Evolutionary conservation across 2,888 invertebrate genomes (phyloP).

Genomic region (Archaeoteleia sp.): DNA sequence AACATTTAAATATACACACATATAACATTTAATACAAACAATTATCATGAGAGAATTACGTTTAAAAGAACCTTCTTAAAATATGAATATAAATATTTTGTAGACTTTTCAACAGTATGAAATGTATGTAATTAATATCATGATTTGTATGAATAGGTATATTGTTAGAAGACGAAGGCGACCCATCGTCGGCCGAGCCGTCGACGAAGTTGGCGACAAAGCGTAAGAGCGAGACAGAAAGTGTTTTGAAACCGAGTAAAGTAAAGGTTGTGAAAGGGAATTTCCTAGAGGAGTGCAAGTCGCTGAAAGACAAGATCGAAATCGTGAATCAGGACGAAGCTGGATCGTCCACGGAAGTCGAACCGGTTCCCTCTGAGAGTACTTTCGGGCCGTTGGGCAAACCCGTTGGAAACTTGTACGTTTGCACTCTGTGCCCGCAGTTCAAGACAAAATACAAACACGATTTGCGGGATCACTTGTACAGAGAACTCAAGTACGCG

Average conservation of each 20-base stretch:
- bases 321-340: slow-evolving; percentile 1
- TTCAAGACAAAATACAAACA: slow-evolving; percentile 78
- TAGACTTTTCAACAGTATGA: too few species aligned
- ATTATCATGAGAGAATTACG: too few species aligned
- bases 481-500: slow-evolving; percentile 81
- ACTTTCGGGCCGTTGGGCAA: slow-evolving; percentile 74
- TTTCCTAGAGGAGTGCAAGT: slow-evolving; percentile 57
- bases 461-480: slow-evolving; percentile 82
- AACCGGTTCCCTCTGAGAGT: slow-evolving; percentile 15
- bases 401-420: slow-evolving; percentile 77
- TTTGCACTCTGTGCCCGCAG: slow-evolving; percentile 79
- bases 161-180: slow-evolving; percentile 41
- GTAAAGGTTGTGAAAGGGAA: slow-evolving; percentile 7
- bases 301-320: slow-evolving; percentile 20
- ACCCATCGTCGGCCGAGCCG: slow-evolving; percentile 30
- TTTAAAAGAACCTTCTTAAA: too few species aligned
- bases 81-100: too few species aligned
- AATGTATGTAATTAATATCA: slow-evolving; percentile 5
- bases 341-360: neutral
- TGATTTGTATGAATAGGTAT: slow-evolving; percentile 32
- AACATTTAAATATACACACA: slow-evolving; percentile 52
- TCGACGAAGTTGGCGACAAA: slow-evolving; percentile 52
- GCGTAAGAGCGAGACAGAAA: slow-evolving; percentile 62
- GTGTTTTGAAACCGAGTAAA: neutral
- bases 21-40: too few species aligned